Conservation (phyloP, 2,888 invertebrate species). For the Noctuana brunneofusca region DNA sequence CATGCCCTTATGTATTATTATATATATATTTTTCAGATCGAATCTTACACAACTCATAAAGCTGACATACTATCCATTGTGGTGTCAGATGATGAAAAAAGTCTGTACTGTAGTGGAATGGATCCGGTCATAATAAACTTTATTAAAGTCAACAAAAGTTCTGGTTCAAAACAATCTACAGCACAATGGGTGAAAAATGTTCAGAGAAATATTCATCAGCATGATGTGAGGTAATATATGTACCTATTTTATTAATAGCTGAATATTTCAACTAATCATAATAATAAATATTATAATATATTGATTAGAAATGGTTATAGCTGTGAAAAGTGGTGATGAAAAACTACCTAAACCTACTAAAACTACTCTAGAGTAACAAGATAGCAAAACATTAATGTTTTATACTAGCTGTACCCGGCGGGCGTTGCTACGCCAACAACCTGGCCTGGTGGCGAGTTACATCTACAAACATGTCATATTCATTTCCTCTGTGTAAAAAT, state of each 20-base stretch:
- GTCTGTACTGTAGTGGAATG: conserved; percentile 90
- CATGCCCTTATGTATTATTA: neutral
- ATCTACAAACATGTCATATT: too few species aligned
- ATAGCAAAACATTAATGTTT: too few species aligned
- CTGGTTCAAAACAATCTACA: conserved; percentile 71
- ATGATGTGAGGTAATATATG: conserved; percentile 87
- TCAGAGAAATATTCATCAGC: conserved; percentile 91
- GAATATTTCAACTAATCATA: neutral
- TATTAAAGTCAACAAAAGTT: conserved; percentile 83
- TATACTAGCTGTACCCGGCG: too few species aligned
- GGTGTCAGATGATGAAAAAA: conserved; percentile 86
- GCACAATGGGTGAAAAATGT: conserved; percentile 93
- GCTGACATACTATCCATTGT: conserved; percentile 91
- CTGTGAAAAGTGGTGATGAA: too few species aligned
- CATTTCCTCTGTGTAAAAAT: too few species aligned
- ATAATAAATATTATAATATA: too few species aligned
- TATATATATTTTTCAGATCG: conserved; percentile 74
- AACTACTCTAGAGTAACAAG: too few species aligned
- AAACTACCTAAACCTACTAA: too few species aligned
- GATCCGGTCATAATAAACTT: conserved; percentile 92
- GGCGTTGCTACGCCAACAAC: too few species aligned
- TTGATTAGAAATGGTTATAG: too few species aligned
- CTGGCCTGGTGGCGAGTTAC: too few species aligned
- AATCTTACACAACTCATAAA: conserved; percentile 90
- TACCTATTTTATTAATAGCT: neutral